These are phyloP conservation scores for Hypsibius dujardini DNA, from an alignment of 1,140 invertebrate species.

Conservation along the genomic window DNA sequence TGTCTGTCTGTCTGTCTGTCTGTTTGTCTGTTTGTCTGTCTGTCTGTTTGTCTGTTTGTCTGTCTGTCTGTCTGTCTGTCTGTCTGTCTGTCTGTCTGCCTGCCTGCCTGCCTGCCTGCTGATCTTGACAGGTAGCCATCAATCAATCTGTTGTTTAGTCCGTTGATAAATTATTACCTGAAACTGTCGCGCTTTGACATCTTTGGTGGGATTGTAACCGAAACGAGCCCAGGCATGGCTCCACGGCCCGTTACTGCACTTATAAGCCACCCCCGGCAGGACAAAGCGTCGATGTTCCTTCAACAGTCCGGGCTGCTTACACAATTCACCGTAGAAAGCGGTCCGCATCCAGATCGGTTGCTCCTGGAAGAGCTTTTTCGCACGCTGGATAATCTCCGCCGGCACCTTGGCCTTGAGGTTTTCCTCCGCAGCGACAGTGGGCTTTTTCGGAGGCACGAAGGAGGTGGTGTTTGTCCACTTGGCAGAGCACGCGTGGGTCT, in stretches of 20 bases:
- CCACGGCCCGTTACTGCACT: conserved; percentile 5
- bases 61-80: too few relatives aligned
- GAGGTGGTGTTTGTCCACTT: too few relatives aligned
- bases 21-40: too few relatives aligned
- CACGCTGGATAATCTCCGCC: not conserved
- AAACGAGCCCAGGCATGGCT: not conserved
- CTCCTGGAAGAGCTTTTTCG: not conserved
- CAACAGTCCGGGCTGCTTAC: not conserved
- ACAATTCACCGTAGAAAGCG: not conserved
- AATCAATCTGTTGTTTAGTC: not conserved
- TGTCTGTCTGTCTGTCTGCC: too few relatives aligned
- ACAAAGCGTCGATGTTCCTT: not conserved
- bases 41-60: too few relatives aligned
- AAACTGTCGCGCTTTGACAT: not conserved
- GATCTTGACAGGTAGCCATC: too few relatives aligned
- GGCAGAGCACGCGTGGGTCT: not conserved
- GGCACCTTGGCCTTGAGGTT: not conserved
- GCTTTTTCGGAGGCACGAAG: too few relatives aligned
- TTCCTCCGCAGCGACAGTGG: not conserved
- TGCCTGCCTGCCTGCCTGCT: too few relatives aligned
- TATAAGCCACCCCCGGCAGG: not conserved
- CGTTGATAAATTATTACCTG: conserved; percentile 13
- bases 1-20: too few relatives aligned
- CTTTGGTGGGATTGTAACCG: not conserved
- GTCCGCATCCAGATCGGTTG: not conserved